Base-by-base conservation (phyloP, 2,888 invertebrate species). In the Neoascia interrupta region DNA sequence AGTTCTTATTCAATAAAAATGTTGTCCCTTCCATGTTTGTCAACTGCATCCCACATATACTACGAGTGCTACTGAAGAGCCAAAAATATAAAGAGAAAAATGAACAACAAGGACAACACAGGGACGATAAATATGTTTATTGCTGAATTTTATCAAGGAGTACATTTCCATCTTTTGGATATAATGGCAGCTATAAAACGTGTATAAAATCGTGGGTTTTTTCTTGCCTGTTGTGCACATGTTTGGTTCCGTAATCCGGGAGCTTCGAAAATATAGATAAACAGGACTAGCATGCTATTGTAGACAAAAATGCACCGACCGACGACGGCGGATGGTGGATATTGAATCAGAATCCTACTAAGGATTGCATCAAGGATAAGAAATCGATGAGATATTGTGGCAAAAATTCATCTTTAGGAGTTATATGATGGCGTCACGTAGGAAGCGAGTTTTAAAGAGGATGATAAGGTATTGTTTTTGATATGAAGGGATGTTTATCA, bases 1-100 rank as follows among this genome's bases (percentile, higher is more conserved):
- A 69, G 68, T 80, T 58, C 61, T 80, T 80, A 80, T 80, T 80
- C 80, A 80, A 80, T 80, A 80, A 80, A 80, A 74, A 75, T 41
- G 54, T 69, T 31, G 10, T 51, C 69, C 53, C 74, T 74, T 63
- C 28, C 69, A 74, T 74, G 68, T 79, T 73, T 79, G 54, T 61
- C 56, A 76, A 70, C 66, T 56, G 60, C 47, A 61, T 8, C 54
- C 19, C 8, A 19, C 31, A 37, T n/a, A 26, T 47, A n/a, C 11
- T 1, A 2, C 2, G 15, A 4, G 4, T 10, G 36, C 8, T 8
- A 8, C 1, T 2, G 10, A 13, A 1, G 10, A 53, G 47, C 49
- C 21, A 10, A 43, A 15, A n/a, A n/a, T 6, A 31, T 31, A n/a
- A n/a, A n/a, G 31, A n/a, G 10, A 31, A 28, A 37, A 31, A 45